Percentiles rank a stretch among this genome's conserved stretches.
Evolutionary conservation across 2,113 vertebrate species (phyloP).

Genomic region (Pontoporia blainvillei): DNA sequence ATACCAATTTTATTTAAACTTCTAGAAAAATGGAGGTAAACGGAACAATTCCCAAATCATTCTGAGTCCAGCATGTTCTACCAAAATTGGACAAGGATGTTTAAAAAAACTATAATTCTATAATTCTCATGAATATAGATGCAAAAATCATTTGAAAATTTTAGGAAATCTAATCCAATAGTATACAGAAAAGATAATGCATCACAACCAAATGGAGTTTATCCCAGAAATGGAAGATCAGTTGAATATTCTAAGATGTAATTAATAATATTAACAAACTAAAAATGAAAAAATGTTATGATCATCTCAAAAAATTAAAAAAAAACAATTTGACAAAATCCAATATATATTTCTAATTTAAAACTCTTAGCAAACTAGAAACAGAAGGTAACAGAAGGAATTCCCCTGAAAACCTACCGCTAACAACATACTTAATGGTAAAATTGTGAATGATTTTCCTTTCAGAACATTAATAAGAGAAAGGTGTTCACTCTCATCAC

Average conservation of each 20-base stretch:
- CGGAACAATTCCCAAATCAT: neutral
- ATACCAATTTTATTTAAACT: neutral
- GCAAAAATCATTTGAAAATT: neutral
- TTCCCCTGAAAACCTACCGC: neutral
- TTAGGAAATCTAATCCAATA: neutral
- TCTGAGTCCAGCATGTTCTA: neutral
- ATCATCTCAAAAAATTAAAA: neutral
- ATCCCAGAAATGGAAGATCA: neutral
- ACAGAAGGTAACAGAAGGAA: neutral
- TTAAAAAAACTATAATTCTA: neutral
- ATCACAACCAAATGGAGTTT: neutral
- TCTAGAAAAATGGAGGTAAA: neutral
- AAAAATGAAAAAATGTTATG: neutral
- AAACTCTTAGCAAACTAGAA: neutral
- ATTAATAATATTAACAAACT: neutral
- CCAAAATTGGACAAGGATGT: neutral
- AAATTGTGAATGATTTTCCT: neutral
- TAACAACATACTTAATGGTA: neutral
- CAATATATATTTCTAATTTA: neutral
- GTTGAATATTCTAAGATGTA: neutral
- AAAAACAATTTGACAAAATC: neutral
- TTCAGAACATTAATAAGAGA: neutral
- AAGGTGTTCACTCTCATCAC: neutral
- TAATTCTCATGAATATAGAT: neutral
- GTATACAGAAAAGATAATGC: neutral